Evolutionary conservation across 2,113 vertebrate genomes (phyloP), one percentile per base, ranked within the genome.

Genomic region (Dromiciops gliroides): DNA sequence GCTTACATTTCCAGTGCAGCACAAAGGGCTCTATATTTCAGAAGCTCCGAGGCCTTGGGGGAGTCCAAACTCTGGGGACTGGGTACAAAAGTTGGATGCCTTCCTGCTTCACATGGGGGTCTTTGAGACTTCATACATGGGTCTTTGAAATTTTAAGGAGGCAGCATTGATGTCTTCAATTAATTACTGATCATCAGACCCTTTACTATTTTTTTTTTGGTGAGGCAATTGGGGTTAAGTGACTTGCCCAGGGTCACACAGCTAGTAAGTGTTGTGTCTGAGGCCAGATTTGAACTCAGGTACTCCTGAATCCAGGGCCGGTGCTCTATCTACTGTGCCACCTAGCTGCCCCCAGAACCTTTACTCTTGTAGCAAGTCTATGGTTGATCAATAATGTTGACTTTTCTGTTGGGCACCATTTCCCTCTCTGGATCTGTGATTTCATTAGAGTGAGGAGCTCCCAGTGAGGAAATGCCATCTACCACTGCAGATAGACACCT

Each of bases 111-210:
- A 90, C 89, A 95, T 89, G 26, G 44, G 89, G 94, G 93, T n/a
- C 91, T 75, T n/a, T n/a, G n/a, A n/a, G n/a, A n/a, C n/a, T n/a
- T n/a, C n/a, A n/a, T n/a, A n/a, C 93, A 48, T 89, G 91, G n/a
- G 49, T 94, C 8, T 94, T 96, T 56, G 60, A 91, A 90, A 51
- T 60, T 83, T 97, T n/a, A 92, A 94, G 44, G 93, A 50, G 92
- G 52, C 75, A 37, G 37, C 26, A 10, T n/a, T 49, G 96, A 92
- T 96, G 26, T 88, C 56, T 94, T 95, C 93, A 48, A 90, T 94
- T 90, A 89, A 23, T 44, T 90, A 49, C 47, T 53, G 92, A 91
- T 31, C 48, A 60, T 67, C 47, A 83, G 44, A n/a, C 48, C 93
- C 95, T 10, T 89, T 50, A 52, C 37, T 11, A 50, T n/a, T 44